A percentile compares a stretch with the other conserved stretches of the same genome.
phyloP scores from a whole-genome alignment of 2,797 vertebrate species.

The Ceyx erithaca region DNA sequence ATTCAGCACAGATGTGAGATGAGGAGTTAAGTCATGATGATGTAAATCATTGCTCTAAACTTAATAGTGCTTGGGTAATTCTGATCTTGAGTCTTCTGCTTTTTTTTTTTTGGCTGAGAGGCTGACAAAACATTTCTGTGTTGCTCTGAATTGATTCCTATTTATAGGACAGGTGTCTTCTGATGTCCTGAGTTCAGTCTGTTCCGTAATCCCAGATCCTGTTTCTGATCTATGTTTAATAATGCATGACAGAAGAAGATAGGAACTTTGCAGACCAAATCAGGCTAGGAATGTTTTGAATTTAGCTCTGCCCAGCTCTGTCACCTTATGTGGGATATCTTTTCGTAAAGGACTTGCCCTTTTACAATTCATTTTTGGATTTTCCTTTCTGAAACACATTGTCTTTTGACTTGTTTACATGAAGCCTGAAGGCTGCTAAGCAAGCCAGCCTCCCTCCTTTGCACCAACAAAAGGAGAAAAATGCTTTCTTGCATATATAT shows the following conservation, averaged over 20 bases:
- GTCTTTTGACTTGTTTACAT: neutral
- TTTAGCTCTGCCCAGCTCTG: slow-evolving; percentile 25
- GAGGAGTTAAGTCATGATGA: slow-evolving; percentile 54
- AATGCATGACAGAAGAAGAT: slow-evolving; percentile 67
- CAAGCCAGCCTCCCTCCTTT: neutral
- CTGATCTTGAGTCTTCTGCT: slow-evolving; percentile 43
- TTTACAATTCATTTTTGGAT: slow-evolving; percentile 9
- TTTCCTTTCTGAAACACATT: neutral
- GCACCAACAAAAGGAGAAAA: neutral
- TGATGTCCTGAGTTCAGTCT: slow-evolving; percentile 53
- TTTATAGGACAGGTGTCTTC: slow-evolving; percentile 74
- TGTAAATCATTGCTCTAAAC: slow-evolving; percentile 2
- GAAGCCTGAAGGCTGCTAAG: neutral
- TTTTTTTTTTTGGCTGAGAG: slow-evolving; percentile 57
- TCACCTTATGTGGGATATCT: neutral
- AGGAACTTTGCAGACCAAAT: slow-evolving; percentile 52
- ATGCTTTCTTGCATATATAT: neutral
- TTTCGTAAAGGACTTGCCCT: neutral
- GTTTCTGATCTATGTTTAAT: slow-evolving; percentile 72
- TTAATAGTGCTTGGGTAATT: slow-evolving; percentile 46
- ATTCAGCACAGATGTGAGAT: neutral
- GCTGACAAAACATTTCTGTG: slow-evolving; percentile 65
- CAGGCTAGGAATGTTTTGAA: slow-evolving; percentile 32
- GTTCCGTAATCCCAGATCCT: slow-evolving; percentile 68
- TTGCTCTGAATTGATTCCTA: slow-evolving; percentile 64